Percentiles rank a stretch among this genome's conserved stretches.
phyloP scores from a whole-genome alignment of 2,888 invertebrate genomes.

The Pachycephus smyrnensis region DNA sequence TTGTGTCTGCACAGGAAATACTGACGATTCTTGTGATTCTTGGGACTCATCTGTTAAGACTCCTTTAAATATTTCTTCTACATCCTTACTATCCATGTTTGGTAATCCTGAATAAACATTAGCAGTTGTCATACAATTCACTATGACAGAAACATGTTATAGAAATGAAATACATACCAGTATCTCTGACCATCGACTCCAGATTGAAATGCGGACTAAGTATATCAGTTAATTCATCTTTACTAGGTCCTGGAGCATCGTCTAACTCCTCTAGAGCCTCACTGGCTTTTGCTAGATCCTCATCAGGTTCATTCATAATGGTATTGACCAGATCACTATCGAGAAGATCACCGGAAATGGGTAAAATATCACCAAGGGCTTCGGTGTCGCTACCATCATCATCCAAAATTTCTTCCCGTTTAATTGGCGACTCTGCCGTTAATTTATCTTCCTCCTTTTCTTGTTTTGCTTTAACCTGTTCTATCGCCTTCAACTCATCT shows the following conservation, averaged over 20 bases:
- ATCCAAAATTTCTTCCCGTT: conserved; percentile 55
- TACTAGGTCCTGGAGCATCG: conserved; percentile 71
- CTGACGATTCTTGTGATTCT: conserved; percentile 81
- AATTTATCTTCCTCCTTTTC: conserved; percentile 69
- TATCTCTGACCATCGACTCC: conserved; percentile 79
- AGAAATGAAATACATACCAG: conserved; percentile 55
- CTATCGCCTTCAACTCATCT: conserved; percentile 80
- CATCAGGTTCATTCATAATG: conserved; percentile 75
- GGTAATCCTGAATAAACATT: conserved; percentile 70
- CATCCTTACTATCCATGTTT: conserved; percentile 91
- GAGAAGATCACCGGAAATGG: conserved; percentile 74
- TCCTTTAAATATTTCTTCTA: conserved; percentile 92
- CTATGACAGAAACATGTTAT: neutral
- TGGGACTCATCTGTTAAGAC: conserved; percentile 87
- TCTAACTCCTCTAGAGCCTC: conserved; percentile 69
- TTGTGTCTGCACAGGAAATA: conserved; percentile 65
- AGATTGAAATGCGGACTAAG: conserved; percentile 79
- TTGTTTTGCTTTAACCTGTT: conserved; percentile 76
- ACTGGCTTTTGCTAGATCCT: conserved; percentile 69
- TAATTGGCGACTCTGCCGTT: conserved; percentile 41
- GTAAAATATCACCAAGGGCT: conserved; percentile 76
- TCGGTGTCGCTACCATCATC: conserved; percentile 71
- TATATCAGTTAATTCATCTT: conserved; percentile 79
- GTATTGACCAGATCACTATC: conserved; percentile 77
- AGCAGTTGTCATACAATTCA: neutral